Conservation (phyloP, 2,113 vertebrate species). For the Hemiprocne comata region DNA sequence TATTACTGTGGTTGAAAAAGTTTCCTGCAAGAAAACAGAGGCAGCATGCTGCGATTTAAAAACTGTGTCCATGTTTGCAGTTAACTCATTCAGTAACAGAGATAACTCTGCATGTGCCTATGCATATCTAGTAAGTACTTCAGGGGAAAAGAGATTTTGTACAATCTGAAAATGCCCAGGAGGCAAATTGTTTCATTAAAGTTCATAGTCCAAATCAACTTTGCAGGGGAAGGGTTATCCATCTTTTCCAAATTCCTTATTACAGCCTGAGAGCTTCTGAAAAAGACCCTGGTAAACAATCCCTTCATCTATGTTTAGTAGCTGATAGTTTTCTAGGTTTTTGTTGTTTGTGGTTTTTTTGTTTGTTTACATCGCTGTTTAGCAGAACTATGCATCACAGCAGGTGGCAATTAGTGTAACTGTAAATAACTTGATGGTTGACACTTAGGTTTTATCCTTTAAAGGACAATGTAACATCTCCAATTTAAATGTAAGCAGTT, state of each 20-base stretch:
- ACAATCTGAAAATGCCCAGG: conserved; percentile 43
- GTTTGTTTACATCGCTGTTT: background rate
- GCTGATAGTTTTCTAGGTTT: background rate
- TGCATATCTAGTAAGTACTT: background rate
- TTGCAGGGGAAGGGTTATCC: conserved; percentile 35
- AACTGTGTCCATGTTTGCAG: background rate
- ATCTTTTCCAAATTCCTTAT: conserved; percentile 28
- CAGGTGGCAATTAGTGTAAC: conserved; percentile 26
- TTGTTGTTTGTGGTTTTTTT: background rate
- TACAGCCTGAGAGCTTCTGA: background rate
- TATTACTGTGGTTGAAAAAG: background rate
- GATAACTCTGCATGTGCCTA: background rate
- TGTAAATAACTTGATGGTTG: background rate
- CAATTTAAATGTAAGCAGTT: background rate
- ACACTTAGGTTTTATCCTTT: background rate
- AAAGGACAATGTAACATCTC: background rate
- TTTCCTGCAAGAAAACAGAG: conserved; percentile 5
- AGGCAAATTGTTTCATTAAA: conserved; percentile 53
- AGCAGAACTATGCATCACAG: conserved; percentile 42
- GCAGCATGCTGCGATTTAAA: background rate
- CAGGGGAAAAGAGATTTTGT: background rate
- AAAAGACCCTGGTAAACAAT: background rate
- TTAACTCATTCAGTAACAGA: conserved; percentile 29
- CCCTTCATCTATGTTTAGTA: background rate
- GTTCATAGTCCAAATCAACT: conserved; percentile 53